These are phyloP conservation scores for Brenthis ino DNA, from an alignment of 2,888 invertebrate genomes.

Conservation along the genomic window DNA sequence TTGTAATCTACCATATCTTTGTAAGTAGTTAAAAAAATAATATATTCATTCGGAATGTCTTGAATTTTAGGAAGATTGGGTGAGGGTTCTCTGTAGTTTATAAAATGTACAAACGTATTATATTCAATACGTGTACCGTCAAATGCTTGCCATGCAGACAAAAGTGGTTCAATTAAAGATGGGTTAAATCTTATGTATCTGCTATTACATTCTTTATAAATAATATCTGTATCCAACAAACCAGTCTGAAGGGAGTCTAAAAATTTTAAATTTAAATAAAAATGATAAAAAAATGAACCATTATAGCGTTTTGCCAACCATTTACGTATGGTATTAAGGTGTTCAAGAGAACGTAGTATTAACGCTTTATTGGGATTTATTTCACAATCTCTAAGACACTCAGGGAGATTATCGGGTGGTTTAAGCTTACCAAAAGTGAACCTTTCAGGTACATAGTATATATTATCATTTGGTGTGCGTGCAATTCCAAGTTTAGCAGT, in stretches of 20 bases:
- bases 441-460: constrained; percentile 69
- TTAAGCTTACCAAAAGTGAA: constrained; percentile 71
- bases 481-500: constrained; percentile 59
- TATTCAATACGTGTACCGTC: constrained; percentile 73
- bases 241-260: constrained; percentile 65
- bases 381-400: constrained; percentile 65
- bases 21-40: constrained; percentile 68
- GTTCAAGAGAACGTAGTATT: too few species aligned
- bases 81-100: constrained; percentile 69
- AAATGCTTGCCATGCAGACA: constrained; percentile 71
- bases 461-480: constrained; percentile 76
- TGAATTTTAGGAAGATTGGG: constrained; percentile 68
- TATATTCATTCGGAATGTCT: constrained; percentile 59
- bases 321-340: constrained; percentile 49
- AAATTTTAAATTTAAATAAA: constrained; percentile 63
- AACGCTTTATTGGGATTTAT: constrained; percentile 62
- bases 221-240: constrained; percentile 68
- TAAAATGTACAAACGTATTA: constrained; percentile 71
- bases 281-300: constrained; percentile 58
- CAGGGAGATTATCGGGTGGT: constrained; percentile 68
- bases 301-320: constrained; percentile 64
- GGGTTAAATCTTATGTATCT: constrained; percentile 72
- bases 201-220: constrained; percentile 69
- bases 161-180: constrained; percentile 71
- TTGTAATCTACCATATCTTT: constrained; percentile 58